Percentiles rank a stretch among this genome's conserved stretches.
These are phyloP conservation scores for Okamejei kenojei DNA, from an alignment of 2,797 vertebrate genomes.

Conservation along the genomic window DNA sequence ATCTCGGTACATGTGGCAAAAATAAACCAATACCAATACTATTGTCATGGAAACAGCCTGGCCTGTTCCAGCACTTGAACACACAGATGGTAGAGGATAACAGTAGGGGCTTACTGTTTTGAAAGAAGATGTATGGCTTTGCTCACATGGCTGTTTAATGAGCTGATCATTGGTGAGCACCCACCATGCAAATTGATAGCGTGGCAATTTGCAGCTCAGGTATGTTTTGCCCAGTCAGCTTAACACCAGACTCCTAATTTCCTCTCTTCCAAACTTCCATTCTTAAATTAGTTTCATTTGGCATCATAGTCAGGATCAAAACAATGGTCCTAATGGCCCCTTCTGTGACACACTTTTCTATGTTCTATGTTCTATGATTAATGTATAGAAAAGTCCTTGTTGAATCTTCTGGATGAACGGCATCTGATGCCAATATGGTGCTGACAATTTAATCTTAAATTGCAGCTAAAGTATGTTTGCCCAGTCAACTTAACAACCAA, in stretches of 20 bases:
- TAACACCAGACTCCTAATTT: not conserved
- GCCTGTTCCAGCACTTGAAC: slow-evolving; percentile 9
- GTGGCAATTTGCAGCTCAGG: slow-evolving; percentile 4
- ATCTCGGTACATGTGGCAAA: no score
- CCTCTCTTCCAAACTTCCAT: not conserved
- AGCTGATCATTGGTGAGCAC: slow-evolving; percentile 11
- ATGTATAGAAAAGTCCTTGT: no score
- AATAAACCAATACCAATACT: no score
- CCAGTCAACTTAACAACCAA: not conserved
- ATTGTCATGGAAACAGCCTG: not conserved
- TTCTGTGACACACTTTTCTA: no score
- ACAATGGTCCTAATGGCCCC: no score
- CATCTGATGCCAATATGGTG: no score
- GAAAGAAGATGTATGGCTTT: slow-evolving; percentile 24
- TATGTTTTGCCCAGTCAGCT: not conserved
- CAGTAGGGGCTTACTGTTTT: slow-evolving; percentile 2
- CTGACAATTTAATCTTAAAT: not conserved
- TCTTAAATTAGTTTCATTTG: not conserved
- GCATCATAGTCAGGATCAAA: no score
- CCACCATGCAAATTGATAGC: slow-evolving; percentile 24
- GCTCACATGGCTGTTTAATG: slow-evolving; percentile 20
- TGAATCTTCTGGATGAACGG: no score
- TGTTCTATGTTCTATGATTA: no score
- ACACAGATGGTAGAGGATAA: slow-evolving; percentile 21
- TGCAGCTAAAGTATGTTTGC: not conserved